Percentiles rank a stretch among this genome's conserved stretches.
Conservation (phyloP, 2,113 vertebrate genomes). For the Grallaria varia region DNA sequence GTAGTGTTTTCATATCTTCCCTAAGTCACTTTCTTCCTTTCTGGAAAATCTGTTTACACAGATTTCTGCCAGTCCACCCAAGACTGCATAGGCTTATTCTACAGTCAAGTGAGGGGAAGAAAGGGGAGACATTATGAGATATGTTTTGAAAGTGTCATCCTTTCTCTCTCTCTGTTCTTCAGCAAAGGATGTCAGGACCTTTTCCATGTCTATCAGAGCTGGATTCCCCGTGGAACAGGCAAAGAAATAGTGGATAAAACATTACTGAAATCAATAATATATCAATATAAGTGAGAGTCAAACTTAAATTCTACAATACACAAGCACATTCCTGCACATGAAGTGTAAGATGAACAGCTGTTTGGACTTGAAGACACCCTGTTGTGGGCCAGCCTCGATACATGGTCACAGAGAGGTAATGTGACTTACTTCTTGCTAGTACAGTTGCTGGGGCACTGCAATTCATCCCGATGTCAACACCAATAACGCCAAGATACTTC, state of each 20-base stretch:
- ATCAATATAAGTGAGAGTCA: not conserved
- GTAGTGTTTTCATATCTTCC: not conserved
- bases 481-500: not conserved
- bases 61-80: constrained; percentile 5
- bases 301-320: not conserved
- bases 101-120: not conserved
- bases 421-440: not conserved
- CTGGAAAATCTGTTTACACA: constrained; percentile 8
- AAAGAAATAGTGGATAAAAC: not conserved
- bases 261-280: not conserved
- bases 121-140: not conserved
- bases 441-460: not conserved
- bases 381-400: constrained; percentile 21
- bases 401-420: not conserved
- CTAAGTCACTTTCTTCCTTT: not conserved
- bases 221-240: not conserved
- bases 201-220: not conserved
- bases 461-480: not conserved
- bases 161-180: not conserved
- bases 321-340: constrained; percentile 16
- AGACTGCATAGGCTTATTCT: not conserved
- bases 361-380: constrained; percentile 21
- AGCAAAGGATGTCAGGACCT: not conserved
- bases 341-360: constrained; percentile 38
- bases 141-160: not conserved